Evolutionary conservation across 2,113 vertebrate species (phyloP), one percentile per base, ranked within the genome.

Genomic region (Archilochus colubris): DNA sequence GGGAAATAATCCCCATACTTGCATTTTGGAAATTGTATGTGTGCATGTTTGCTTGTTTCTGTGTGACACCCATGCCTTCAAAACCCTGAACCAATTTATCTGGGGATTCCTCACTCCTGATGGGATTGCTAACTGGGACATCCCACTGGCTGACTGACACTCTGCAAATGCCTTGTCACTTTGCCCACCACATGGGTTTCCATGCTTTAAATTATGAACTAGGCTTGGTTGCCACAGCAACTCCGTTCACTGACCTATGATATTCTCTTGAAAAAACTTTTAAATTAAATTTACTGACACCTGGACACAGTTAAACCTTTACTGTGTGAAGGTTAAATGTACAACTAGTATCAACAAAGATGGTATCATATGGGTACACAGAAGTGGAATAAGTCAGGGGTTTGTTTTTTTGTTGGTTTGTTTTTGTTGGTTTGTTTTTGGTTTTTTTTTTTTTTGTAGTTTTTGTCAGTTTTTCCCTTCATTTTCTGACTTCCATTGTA

Each of bases 221-320:
- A 44, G 93, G 73, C 86, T 67, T 90, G 55, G 97, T 98, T 97
- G 78, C 98, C 97, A 98, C 98, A 97, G 97, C 94, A 98, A 98
- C 98, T 97, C 94, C 96, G 97, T 96, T 80, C 80, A 54, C 81
- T 95, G 86, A 93, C 90, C 91, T 89, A 31, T 79, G 69, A 33
- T 91, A 63, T 18, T 89, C 82, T 73, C 75, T 91, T 84, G 85
- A 88, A 94, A 93, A 88, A 51, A 70, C 50, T 80, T 87, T 89
- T 4, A 93, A 94, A 88, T 95, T 89, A 89, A 74, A 83, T 95
- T 89, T 92, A 67, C 78, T 95, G 75, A 66, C 76, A 80, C 74
- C 75, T 88, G 88, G 82, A 66, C 58, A 74, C 70, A 67, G 70
- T 70, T 91, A 82, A 94, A 13, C 64, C 66, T 88, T 94, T 86